Conservation (phyloP, 1,140 invertebrate genomes). For the Hycleus phaleratus region DNA sequence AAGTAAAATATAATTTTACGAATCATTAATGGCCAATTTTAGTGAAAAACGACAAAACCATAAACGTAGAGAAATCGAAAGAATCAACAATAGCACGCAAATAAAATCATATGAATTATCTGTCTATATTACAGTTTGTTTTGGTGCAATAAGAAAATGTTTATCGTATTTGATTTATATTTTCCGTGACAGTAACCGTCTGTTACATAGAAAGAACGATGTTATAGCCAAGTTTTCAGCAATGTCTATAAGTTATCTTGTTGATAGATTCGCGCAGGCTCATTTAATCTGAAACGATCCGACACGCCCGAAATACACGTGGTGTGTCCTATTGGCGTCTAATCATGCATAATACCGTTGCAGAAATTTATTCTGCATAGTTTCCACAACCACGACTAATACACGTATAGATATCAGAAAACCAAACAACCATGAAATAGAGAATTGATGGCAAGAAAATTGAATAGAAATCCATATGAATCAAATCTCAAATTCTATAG, state of each 20-base stretch:
- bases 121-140: no score
- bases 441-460: no score
- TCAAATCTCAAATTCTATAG: no score
- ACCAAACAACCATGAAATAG: no score
- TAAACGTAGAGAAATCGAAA: slow-evolving; percentile 6
- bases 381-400: no score
- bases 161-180: slow-evolving; percentile 14
- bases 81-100: slow-evolving; percentile 1
- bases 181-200: slow-evolving; percentile 21
- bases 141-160: background rate
- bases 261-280: slow-evolving; percentile 14
- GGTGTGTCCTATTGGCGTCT: slow-evolving; percentile 5
- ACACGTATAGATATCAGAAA: no score
- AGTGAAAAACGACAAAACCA: slow-evolving; percentile 9
- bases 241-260: slow-evolving; percentile 16
- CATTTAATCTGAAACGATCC: slow-evolving; percentile 12
- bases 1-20: no score
- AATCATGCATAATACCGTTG: slow-evolving; percentile 15
- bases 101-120: slow-evolving; percentile 15
- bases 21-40: slow-evolving; percentile 6
- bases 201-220: slow-evolving; percentile 19
- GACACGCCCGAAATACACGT: slow-evolving; percentile 18
- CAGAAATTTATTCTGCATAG: slow-evolving; percentile 14
- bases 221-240: background rate
- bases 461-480: no score